Percentiles rank a stretch among this genome's conserved stretches.
Evolutionary conservation across 2,113 vertebrate genomes (phyloP).

Genomic region (Melanostigma gelatinosum): DNA sequence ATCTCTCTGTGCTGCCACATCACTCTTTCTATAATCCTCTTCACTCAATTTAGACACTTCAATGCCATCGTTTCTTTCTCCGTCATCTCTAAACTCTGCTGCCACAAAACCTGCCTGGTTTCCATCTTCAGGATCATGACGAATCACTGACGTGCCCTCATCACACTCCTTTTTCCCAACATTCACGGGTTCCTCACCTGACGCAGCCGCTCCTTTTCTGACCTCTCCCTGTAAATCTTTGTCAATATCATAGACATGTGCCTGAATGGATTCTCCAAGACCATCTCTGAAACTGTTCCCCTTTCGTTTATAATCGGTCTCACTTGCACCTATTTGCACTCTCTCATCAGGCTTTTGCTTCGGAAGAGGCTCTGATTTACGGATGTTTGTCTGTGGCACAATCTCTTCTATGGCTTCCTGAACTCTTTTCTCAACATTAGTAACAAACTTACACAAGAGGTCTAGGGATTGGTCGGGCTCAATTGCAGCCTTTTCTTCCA

Average conservation of each 20-base stretch:
- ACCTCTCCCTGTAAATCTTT: conserved; percentile 1
- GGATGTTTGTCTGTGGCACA: conserved; percentile 34
- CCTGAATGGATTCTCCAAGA: conserved; percentile 7
- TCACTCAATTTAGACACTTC: background rate
- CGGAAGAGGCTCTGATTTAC: background rate
- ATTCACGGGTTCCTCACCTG: background rate
- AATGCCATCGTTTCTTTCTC: background rate
- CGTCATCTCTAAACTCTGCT: background rate
- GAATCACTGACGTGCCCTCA: background rate
- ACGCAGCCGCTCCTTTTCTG: background rate
- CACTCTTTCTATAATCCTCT: background rate
- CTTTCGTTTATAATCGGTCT: conserved; percentile 6
- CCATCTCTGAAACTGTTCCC: background rate
- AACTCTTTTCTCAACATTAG: conserved; percentile 77
- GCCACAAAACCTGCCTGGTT: background rate
- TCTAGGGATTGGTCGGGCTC: conserved; percentile 72
- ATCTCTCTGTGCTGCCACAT: background rate
- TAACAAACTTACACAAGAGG: conserved; percentile 70
- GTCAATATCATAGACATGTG: background rate
- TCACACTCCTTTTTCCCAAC: background rate
- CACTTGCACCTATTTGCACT: background rate
- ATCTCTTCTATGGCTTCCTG: conserved; percentile 73
- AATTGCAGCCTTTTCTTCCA: conserved; percentile 1
- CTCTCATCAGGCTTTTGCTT: conserved; percentile 12
- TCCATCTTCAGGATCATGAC: background rate